Evolutionary conservation across 1,140 invertebrate genomes (phyloP), one percentile per base, ranked within the genome.

Genomic region (Venustaconcha ellipsiformis): DNA sequence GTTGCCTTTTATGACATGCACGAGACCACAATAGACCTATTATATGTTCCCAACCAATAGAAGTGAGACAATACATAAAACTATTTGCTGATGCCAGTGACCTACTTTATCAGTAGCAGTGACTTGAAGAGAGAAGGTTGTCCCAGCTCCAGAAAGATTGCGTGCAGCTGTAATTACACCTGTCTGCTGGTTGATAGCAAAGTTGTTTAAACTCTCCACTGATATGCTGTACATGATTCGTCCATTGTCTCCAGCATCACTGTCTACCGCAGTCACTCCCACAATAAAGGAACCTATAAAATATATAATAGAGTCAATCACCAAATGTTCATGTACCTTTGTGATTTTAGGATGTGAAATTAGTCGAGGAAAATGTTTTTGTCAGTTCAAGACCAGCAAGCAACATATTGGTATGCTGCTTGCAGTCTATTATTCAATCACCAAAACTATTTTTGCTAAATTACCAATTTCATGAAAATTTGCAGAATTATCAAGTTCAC

Each of bases 221-320:
- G 96, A 91, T 71, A 98, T 96, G 0, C 93, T 92, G 89, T 97
- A 99, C 14, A 91, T 92, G 8, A 95, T 91, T 48, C 80, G 75
- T 14, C 88, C 83, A 76, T 89, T 88, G 57, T 72, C 76, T 30
- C 88, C 86, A 20, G 78, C 78, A 68, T 89, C 88, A n/a, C 63
- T 58, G 70, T 93, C 89, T 8, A 95, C 90, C 12, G 99, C 94
- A 57, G 89, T 87, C 23, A 89, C 88, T 23, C 90, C 94, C 37
- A 94, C 90, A 1, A 93, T 88, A 59, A 95, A 94, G 77, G 94
- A 93, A 48, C 84, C 88, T 88, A 72, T 26, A 68, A 80, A 57
- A 23, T 17, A 64, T 70, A 48, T 60, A 48, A 65, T 8, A 48
- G 6, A 48, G 37, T 48, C 4, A 37, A 37, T 37, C 37, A 48